phyloP scores from a whole-genome alignment of 2,113 vertebrate species.

The Oophaga pumilio region DNA sequence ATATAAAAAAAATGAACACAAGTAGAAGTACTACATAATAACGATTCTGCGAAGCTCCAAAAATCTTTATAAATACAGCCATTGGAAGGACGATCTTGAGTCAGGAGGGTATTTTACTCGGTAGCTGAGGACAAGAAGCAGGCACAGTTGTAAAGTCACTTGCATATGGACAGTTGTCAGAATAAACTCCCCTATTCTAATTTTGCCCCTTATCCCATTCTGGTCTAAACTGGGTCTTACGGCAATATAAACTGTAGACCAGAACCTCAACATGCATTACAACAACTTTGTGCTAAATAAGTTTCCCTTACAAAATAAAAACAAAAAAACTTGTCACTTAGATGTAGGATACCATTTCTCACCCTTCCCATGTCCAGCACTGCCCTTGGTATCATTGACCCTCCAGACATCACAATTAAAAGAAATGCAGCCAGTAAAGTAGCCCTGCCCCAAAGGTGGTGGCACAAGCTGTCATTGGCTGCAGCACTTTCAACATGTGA shows the following conservation, averaged over 20 bases:
- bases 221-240: neutral
- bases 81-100: slow-evolving; percentile 90
- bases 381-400: no score
- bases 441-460: no score
- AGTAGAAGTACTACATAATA: slow-evolving; percentile 78
- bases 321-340: neutral
- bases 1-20: slow-evolving; percentile 76
- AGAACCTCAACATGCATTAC: slow-evolving; percentile 71
- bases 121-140: slow-evolving; percentile 99
- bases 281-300: no score
- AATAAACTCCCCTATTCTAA: slow-evolving; percentile 77
- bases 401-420: no score
- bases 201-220: neutral
- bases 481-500: no score
- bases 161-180: slow-evolving; percentile 81
- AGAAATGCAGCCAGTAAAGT: no score
- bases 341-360: no score
- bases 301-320: neutral
- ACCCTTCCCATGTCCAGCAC: no score
- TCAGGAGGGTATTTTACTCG: slow-evolving; percentile 85
- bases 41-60: slow-evolving; percentile 85
- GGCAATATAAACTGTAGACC: slow-evolving; percentile 58
- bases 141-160: slow-evolving; percentile 94
- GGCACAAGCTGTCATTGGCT: no score
- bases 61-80: slow-evolving; percentile 79